phyloP scores from a whole-genome alignment of 2,113 vertebrate species.

The Heterochromis multidens region DNA sequence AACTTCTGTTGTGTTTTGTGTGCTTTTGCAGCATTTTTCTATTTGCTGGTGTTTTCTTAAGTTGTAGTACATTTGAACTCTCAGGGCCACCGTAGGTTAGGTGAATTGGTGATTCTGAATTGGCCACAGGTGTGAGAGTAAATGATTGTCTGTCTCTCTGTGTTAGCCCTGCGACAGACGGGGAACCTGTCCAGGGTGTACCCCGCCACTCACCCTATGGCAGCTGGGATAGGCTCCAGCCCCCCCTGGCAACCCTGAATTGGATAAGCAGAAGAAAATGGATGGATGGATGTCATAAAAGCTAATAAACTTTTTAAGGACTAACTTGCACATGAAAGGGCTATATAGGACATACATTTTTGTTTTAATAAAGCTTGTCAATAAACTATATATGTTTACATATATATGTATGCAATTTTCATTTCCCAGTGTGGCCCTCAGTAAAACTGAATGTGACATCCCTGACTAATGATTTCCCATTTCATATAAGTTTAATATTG shows the following conservation, averaged over 20 bases:
- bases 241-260: neutral
- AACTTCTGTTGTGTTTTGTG: neutral
- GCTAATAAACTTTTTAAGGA: neutral
- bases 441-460: neutral
- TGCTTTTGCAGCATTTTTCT: neutral
- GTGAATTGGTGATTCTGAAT: neutral
- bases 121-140: neutral
- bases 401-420: neutral
- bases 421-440: neutral
- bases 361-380: neutral
- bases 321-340: neutral
- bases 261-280: neutral
- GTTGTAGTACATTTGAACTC: neutral
- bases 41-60: neutral
- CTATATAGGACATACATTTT: too few species aligned
- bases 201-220: neutral
- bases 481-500: neutral
- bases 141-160: neutral
- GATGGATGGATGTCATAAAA: neutral
- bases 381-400: neutral
- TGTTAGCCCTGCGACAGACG: neutral
- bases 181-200: neutral
- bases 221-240: neutral
- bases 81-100: neutral
- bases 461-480: too few species aligned